A percentile compares a stretch with the other conserved stretches of the same genome.
phyloP scores from a whole-genome alignment of 2,888 invertebrate species.

The Melitaea athalia region DNA sequence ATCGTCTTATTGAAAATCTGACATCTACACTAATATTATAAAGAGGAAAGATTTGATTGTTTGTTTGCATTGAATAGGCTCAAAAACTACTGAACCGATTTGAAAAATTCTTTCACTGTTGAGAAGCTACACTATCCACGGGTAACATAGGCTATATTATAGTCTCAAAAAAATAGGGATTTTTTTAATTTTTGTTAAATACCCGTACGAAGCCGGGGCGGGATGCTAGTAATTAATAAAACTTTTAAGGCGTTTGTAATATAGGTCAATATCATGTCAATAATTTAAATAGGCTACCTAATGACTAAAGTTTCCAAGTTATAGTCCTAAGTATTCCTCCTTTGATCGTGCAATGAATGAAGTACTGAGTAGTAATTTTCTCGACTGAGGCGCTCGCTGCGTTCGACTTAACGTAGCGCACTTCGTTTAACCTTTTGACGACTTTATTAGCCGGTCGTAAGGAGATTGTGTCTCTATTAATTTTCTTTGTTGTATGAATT shows the following conservation, averaged over 20 bases:
- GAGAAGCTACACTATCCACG: too few species aligned
- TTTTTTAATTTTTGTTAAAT: too few species aligned
- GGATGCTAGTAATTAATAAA: too few species aligned
- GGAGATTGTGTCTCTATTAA: constrained; percentile 12
- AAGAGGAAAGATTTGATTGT: too few species aligned
- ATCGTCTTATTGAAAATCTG: too few species aligned
- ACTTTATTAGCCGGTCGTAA: background rate
- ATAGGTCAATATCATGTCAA: background rate
- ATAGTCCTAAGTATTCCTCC: background rate
- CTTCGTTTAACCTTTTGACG: constrained; percentile 28
- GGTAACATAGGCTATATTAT: too few species aligned
- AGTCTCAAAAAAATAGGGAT: too few species aligned
- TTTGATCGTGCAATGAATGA: constrained; percentile 2
- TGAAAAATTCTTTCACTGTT: too few species aligned
- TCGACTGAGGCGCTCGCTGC: constrained; percentile 22
- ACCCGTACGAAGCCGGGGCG: too few species aligned
- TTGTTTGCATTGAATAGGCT: too few species aligned
- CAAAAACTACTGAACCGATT: too few species aligned
- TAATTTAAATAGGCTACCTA: background rate
- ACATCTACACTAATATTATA: too few species aligned
- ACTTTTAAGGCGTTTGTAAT: background rate
- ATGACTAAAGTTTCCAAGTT: background rate
- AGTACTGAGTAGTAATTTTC: constrained; percentile 12
- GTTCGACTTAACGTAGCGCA: constrained; percentile 12
- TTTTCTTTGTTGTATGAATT: constrained; percentile 8